These are phyloP conservation scores for Drosophila meridiana DNA, from an alignment of 2,888 invertebrate genomes.

Conservation along the genomic window DNA sequence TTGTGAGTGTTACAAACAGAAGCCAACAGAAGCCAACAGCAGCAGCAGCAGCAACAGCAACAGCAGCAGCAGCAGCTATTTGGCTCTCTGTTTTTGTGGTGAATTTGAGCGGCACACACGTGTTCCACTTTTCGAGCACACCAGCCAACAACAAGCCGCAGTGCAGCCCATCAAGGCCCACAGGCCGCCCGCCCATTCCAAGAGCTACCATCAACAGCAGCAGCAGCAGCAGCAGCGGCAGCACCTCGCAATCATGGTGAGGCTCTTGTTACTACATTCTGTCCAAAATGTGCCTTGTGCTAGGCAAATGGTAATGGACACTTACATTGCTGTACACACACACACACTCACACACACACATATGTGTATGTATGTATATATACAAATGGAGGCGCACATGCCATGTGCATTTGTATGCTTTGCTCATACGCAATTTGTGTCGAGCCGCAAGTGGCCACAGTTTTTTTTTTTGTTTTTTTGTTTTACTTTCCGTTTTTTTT, in stretches of 20 bases:
- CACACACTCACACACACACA: conserved; percentile 3
- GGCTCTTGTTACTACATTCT: conserved; percentile 47
- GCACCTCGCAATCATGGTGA: conserved; percentile 24
- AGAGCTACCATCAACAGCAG: neutral
- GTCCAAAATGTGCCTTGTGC: conserved; percentile 46
- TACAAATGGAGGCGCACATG: conserved; percentile 4
- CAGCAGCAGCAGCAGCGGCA: neutral
- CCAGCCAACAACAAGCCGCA: conserved; percentile 45
- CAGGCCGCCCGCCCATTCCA: neutral
- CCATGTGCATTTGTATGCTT: conserved; percentile 23
- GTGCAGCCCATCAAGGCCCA: conserved; percentile 36
- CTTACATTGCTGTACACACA: conserved; percentile 1
- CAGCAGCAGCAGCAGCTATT: conserved; percentile 38
- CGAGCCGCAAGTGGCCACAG: conserved; percentile 60
- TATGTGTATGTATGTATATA: conserved; percentile 2
- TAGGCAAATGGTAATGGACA: conserved; percentile 49
- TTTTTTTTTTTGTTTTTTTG: conserved; percentile 28
- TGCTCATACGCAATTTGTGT: conserved; percentile 49
- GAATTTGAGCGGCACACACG: conserved; percentile 70
- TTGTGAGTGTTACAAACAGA: conserved; percentile 40
- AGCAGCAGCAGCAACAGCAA: neutral
- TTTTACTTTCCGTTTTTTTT: conserved; percentile 16
- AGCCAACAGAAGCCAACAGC: conserved; percentile 3
- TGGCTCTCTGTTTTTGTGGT: conserved; percentile 77
- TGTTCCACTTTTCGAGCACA: conserved; percentile 68